Conservation (phyloP, 2,888 invertebrate genomes). For the Ectemnius cavifrons region DNA sequence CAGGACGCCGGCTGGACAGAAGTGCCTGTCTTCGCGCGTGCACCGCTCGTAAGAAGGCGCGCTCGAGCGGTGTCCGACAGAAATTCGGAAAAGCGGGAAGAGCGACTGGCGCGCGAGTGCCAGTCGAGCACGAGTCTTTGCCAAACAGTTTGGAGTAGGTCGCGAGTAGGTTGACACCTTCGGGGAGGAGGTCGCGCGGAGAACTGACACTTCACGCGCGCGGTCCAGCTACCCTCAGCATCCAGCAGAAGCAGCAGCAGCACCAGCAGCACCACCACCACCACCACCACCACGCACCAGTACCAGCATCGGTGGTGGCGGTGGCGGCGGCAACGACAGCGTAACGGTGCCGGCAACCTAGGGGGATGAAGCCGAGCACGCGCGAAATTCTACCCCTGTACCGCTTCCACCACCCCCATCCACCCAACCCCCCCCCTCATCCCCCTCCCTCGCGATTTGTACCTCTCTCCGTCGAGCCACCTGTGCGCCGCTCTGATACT, state of each 20-base stretch:
- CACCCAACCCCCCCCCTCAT: no score
- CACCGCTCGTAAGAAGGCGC: no score
- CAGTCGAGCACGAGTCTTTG: conserved; percentile 45
- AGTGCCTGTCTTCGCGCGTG: background rate
- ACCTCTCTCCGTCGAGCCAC: conserved; percentile 18
- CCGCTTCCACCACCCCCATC: conserved; percentile 32
- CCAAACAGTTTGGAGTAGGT: conserved; percentile 56
- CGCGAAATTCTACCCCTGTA: conserved; percentile 74
- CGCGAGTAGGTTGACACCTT: conserved; percentile 68
- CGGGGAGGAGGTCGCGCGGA: conserved; percentile 75
- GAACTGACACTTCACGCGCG: conserved; percentile 74
- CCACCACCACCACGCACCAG: background rate
- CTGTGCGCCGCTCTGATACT: conserved; percentile 29
- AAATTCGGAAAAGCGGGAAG: conserved; percentile 1
- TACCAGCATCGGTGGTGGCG: conserved; percentile 8
- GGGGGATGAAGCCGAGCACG: conserved; percentile 75
- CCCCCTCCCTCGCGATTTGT: conserved; percentile 36
- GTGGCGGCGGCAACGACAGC: conserved; percentile 39
- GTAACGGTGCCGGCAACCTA: conserved; percentile 52
- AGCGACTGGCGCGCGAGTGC: conserved; percentile 14
- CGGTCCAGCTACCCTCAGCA: conserved; percentile 76
- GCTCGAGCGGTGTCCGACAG: conserved; percentile 6
- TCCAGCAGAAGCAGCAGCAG: conserved; percentile 60
- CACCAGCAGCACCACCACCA: conserved; percentile 23
- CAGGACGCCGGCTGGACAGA: background rate